Base-by-base conservation (phyloP, 2,113 vertebrate genomes). In the Peromyscus leucopus region DNA sequence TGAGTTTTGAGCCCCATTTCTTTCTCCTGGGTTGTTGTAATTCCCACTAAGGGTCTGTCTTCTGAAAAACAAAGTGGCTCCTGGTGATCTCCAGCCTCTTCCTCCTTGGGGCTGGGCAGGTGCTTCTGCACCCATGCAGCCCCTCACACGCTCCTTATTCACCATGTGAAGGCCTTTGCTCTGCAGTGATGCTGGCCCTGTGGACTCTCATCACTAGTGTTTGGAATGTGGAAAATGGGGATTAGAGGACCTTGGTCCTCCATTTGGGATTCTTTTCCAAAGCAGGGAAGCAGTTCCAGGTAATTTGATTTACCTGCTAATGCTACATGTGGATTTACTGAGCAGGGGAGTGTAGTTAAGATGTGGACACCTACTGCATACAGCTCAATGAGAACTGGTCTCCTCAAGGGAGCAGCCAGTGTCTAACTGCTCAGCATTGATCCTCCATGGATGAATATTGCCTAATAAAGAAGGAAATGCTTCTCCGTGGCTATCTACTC, bases 361-460 rank as follows among this genome's bases (percentile, higher is more conserved):
- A 19, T 88, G 48, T 75, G 71, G 89, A 61, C 36, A 42, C 79
- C 63, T 7, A 42, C 67, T 48, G 71, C 84, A 79, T 63, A 78
- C 78, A 36, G 80, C 67, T 92, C 93, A 61, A 67, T 72, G 93
- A 89, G 84, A 94, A 69, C 89, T 15, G 15, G 93, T 78, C 86
- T 95, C 95, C 57, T 61, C 76, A 39, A 87, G 91, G 82, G 16
- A 92, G 82, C 78, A 21, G 17, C 96, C 31, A 94, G 85, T 80
- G 93, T 91, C 97, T 72, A n/a, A 85, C 76, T 91, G 84, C 65
- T 94, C 85, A 12, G 6, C 89, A 90, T 65, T 39, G 96, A 96
- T 93, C 80, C 86, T 39, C 89, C 95, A 22, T 51, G 76, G 76
- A 97, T 86, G 86, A 94, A 89, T 96, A 89, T 59, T 95, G 95